Base-by-base conservation (phyloP, 64 coral and sea anemone genomes). In the Porites australiensis region DNA sequence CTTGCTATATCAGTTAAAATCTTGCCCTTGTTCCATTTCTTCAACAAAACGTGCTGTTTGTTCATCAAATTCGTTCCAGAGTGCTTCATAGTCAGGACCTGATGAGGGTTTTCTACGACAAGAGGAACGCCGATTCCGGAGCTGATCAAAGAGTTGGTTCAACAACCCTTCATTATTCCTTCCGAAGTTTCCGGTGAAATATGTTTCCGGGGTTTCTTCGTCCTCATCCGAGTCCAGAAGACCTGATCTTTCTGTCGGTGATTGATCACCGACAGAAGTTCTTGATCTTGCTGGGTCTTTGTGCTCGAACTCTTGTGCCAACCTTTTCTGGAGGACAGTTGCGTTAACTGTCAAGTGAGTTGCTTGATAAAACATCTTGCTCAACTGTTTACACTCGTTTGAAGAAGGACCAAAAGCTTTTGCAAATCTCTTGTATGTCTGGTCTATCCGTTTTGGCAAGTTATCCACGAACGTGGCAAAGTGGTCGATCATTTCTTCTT, bases 391-490 rank as follows among this genome's bases (percentile, higher is more conserved):
- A 46, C 82, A 92, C 16, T 86, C 8, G 12, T n/a, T 65, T 1
- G 63, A 72, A 10, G 72, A 79, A 0, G 54, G 72, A 11, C 90
- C 82, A 6, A 21, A 19, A 3, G 8, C 4, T 14, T 22, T 75
- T 59, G 90, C 90, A 77, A 52, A 74, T 6, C 63, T 77, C 82
- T 70, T 54, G 16, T 67, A 92, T 2, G 19, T 27, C n/a, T 16
- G 1, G 5, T 87, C 90, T 57, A 92, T 67, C 72, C 62, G 53
- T 23, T 66, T 23, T 15, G 7, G 50, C 11, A 92, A 16, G 48
- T 92, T 49, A 18, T 75, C 57, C 2, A 49, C 49, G 50, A 72
- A 77, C 5, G 13, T 58, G n/a, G 90, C 82, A 87, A 92, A 92
- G 21, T 92, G 64, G 21, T 86, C 59, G 11, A 62, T 67, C 58